Evolutionary conservation across 2,113 vertebrate genomes (phyloP).

Genomic region (Atherinomorus stipes): DNA sequence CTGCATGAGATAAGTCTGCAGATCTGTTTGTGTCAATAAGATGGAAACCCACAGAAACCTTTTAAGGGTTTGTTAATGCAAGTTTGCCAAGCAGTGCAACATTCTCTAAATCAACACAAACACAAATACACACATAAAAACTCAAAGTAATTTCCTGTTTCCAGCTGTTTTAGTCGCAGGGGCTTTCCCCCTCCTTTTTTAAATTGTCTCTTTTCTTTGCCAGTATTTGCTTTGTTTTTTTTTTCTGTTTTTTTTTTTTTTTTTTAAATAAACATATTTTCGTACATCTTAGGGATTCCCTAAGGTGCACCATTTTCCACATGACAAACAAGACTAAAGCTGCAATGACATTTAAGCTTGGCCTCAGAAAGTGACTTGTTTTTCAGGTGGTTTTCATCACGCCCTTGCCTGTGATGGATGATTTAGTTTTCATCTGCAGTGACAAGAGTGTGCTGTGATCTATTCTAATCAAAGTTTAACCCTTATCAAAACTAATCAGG

Average conservation of each 20-base stretch:
- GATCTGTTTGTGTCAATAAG: constrained; percentile 31
- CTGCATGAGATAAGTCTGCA: constrained; percentile 22
- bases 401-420: constrained; percentile 17
- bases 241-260: too few relatives aligned
- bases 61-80: constrained; percentile 9
- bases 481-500: not conserved
- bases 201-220: constrained; percentile 45
- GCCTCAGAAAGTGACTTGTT: constrained; percentile 14
- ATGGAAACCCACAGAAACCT: constrained; percentile 33
- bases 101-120: constrained; percentile 21
- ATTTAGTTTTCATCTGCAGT: constrained; percentile 20
- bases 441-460: not conserved
- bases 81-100: constrained; percentile 19
- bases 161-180: constrained; percentile 60
- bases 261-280: constrained; percentile 8
- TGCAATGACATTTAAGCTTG: constrained; percentile 27
- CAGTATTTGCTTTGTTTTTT: constrained; percentile 36
- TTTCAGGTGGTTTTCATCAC: constrained; percentile 17
- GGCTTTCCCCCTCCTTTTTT: constrained; percentile 30
- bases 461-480: not conserved
- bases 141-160: constrained; percentile 64
- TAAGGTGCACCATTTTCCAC: constrained; percentile 27
- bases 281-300: constrained; percentile 22
- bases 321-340: constrained; percentile 44
- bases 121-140: constrained; percentile 24